Percentiles rank a stretch among this genome's conserved stretches.
Evolutionary conservation across 2,113 vertebrate genomes (phyloP).

Genomic region (Indri indri): DNA sequence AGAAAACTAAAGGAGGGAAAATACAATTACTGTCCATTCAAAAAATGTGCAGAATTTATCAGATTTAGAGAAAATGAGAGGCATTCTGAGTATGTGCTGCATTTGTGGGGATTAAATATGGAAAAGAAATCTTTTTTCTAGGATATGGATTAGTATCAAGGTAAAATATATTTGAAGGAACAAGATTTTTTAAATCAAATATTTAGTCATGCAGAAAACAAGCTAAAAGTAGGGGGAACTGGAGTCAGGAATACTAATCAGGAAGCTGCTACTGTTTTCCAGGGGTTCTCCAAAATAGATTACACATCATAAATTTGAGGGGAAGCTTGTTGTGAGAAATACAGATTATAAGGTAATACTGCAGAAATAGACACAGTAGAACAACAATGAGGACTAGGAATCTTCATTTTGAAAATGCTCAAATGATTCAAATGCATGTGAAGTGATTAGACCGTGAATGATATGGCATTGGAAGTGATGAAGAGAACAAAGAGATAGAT

Average conservation of each 20-base stretch:
- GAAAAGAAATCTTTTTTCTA: too few relatives aligned
- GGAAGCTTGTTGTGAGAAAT: too few relatives aligned
- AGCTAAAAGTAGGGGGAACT: not conserved
- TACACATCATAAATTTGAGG: not conserved
- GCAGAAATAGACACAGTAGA: too few relatives aligned
- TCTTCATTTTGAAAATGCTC: not conserved
- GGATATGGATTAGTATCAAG: too few relatives aligned
- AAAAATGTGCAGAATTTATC: not conserved
- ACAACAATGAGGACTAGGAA: not conserved
- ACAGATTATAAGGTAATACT: too few relatives aligned
- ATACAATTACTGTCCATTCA: not conserved
- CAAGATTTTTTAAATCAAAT: not conserved
- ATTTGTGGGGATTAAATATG: too few relatives aligned
- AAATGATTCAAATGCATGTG: not conserved
- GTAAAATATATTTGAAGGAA: too few relatives aligned
- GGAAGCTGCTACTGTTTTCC: not conserved
- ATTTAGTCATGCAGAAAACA: not conserved
- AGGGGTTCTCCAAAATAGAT: not conserved
- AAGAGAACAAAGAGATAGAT: not conserved
- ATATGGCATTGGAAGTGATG: not conserved
- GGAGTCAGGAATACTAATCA: not conserved
- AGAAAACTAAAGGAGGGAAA: not conserved
- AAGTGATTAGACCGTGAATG: too few relatives aligned
- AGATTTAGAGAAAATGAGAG: not conserved
- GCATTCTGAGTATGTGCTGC: not conserved